A percentile compares a stretch with the other conserved stretches of the same genome.
These are phyloP conservation scores for Limnodromus scolopaceus DNA, from an alignment of 2,797 vertebrate genomes.

Conservation along the genomic window DNA sequence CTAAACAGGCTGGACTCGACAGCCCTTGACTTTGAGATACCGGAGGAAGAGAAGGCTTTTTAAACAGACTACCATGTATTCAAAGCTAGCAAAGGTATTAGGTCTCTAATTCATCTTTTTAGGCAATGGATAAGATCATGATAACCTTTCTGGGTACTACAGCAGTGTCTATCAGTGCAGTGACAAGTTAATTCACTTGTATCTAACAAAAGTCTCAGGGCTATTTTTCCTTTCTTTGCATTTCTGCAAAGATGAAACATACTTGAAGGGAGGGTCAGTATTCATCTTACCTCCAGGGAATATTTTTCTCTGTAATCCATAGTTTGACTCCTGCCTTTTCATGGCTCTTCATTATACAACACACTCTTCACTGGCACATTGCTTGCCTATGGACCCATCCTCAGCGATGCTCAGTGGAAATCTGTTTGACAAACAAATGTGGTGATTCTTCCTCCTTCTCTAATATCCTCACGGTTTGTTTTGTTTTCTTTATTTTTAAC, in stretches of 20 bases:
- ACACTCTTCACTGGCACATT: accelerated
- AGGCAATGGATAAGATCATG: neutral
- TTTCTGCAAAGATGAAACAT: neutral
- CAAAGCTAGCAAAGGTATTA: neutral
- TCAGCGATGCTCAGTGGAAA: neutral
- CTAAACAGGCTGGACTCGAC: neutral
- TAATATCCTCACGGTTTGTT: neutral
- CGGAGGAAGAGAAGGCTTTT: neutral
- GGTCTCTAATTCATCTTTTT: neutral
- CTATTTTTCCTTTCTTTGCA: neutral
- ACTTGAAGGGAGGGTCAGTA: neutral
- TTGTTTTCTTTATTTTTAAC: neutral
- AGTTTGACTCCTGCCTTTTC: neutral
- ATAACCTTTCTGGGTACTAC: neutral
- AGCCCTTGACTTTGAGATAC: neutral
- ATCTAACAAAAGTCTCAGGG: neutral
- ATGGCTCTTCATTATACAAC: accelerated
- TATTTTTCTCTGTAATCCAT: neutral
- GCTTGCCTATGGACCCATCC: accelerated
- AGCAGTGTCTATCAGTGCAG: no score
- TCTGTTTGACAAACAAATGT: neutral
- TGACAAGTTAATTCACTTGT: neutral
- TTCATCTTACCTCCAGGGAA: neutral
- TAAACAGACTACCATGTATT: neutral
- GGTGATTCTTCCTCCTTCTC: neutral